Evolutionary conservation across 1,140 invertebrate species (phyloP).

Genomic region (Sogatella furcifera): DNA sequence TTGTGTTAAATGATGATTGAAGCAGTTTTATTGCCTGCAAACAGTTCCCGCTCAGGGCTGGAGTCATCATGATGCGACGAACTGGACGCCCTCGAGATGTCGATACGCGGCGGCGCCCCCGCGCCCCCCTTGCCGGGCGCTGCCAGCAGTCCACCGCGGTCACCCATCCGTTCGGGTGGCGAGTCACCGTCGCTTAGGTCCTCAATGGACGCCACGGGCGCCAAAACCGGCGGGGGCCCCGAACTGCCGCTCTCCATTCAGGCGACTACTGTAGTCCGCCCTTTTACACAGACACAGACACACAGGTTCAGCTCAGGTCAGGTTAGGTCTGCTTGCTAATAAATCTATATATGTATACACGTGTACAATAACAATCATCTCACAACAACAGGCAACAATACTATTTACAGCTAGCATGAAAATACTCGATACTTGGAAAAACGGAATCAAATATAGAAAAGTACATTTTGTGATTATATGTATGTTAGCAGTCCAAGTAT

Average conservation of each 20-base stretch:
- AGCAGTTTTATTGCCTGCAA: slow-evolving; percentile 30
- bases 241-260: slow-evolving; percentile 2
- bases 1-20: too few relatives aligned
- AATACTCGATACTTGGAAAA: too few relatives aligned
- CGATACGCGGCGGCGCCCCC: slow-evolving; percentile 64
- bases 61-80: slow-evolving; percentile 71
- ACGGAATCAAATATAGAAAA: too few relatives aligned
- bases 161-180: slow-evolving; percentile 42
- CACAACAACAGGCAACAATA: too few relatives aligned
- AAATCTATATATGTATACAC: background rate
- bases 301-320: background rate
- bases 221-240: slow-evolving; percentile 45
- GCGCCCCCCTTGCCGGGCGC: slow-evolving; percentile 57
- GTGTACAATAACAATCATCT: too few relatives aligned
- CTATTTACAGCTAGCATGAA: too few relatives aligned
- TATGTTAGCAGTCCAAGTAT: too few relatives aligned
- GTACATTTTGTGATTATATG: too few relatives aligned
- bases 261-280: background rate
- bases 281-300: slow-evolving; percentile 4
- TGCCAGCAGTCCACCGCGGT: slow-evolving; percentile 26
- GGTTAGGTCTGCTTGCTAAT: slow-evolving; percentile 3
- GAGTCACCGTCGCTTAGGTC: slow-evolving; percentile 69
- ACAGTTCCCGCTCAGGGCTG: slow-evolving; percentile 63
- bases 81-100: slow-evolving; percentile 75
- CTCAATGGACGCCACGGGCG: slow-evolving; percentile 86